A percentile compares a stretch with the other conserved stretches of the same genome.
These are phyloP conservation scores for Metridium senile DNA, from an alignment of 92 coral and sea anemone species.

Conservation along the genomic window DNA sequence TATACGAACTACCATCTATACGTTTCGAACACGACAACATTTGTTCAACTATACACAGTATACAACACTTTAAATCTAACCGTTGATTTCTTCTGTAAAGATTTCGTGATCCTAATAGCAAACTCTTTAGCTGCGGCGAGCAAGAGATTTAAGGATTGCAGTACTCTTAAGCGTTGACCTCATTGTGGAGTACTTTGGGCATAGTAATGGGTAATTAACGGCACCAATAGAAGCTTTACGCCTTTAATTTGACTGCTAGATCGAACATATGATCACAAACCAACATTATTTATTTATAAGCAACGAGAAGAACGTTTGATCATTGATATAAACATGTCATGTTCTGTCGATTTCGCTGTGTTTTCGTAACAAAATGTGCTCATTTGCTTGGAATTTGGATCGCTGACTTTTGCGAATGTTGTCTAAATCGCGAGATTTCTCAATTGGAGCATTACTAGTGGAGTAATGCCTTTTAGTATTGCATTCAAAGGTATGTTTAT, in stretches of 20 bases:
- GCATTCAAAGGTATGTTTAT: no score
- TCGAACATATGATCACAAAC: constrained; percentile 22
- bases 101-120: no score
- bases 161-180: neutral
- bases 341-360: constrained; percentile 11
- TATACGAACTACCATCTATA: no score
- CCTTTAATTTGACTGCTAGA: constrained; percentile 16
- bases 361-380: constrained; percentile 6
- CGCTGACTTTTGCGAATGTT: neutral
- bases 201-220: constrained; percentile 9
- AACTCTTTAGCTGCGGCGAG: no score
- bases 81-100: no score
- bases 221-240: neutral
- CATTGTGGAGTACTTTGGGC: neutral
- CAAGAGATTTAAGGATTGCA: no score
- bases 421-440: neutral
- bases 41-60: no score
- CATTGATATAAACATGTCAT: constrained; percentile 16
- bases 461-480: no score
- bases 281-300: constrained; percentile 20
- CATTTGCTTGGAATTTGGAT: neutral
- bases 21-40: no score
- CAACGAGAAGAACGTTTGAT: constrained; percentile 2
- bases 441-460: no score
- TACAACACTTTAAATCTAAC: no score